Conservation (phyloP, 2,113 vertebrate genomes). For the Boulengeromyrus knoepffleri region DNA sequence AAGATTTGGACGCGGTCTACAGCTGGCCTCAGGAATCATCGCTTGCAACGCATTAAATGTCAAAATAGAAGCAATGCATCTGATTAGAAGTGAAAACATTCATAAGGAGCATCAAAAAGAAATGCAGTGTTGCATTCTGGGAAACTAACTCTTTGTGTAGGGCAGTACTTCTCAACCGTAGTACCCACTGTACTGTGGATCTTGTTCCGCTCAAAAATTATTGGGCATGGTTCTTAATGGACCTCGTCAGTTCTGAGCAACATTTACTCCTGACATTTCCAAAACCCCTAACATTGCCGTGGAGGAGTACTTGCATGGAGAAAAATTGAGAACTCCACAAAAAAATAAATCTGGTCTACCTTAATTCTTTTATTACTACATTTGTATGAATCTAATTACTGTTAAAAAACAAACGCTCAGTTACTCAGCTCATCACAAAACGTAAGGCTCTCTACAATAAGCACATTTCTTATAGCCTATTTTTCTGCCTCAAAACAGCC, state of each 20-base stretch:
- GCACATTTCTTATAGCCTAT: neutral
- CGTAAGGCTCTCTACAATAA: neutral
- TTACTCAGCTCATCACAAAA: neutral
- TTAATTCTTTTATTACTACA: neutral
- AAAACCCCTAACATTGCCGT: neutral
- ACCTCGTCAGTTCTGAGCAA: neutral
- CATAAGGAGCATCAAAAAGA: neutral
- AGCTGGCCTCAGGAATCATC: slow-evolving; percentile 28
- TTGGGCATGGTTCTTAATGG: neutral
- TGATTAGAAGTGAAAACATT: slow-evolving; percentile 40
- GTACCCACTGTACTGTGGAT: neutral
- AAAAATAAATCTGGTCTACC: neutral
- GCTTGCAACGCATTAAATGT: slow-evolving; percentile 29
- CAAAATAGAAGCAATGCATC: slow-evolving; percentile 26
- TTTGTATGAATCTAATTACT: neutral
- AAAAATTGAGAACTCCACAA: neutral
- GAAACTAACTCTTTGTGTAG: neutral
- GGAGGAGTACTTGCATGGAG: neutral
- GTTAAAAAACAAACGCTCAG: too few species aligned
- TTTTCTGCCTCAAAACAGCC: neutral
- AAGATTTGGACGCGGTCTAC: slow-evolving; percentile 30
- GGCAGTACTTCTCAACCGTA: slow-evolving; percentile 8
- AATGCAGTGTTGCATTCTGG: neutral
- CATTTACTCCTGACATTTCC: neutral
- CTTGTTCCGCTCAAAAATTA: neutral